phyloP scores from a whole-genome alignment of 2,113 vertebrate genomes.

The Nibea albiflora region DNA sequence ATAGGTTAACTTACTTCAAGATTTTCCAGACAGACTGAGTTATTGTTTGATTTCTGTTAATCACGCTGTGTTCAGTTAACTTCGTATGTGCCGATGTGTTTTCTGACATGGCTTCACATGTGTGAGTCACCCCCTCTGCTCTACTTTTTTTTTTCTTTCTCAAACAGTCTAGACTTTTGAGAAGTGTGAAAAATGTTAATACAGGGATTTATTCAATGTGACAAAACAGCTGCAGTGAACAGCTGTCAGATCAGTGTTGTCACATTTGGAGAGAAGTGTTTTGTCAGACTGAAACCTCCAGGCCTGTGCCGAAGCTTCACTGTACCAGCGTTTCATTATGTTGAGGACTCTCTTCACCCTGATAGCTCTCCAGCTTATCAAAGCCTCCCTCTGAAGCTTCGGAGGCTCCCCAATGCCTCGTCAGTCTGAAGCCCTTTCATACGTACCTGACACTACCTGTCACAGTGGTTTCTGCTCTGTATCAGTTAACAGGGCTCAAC shows the following conservation, averaged over 20 bases:
- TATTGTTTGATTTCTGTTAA: background rate
- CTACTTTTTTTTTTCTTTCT: background rate
- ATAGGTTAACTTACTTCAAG: background rate
- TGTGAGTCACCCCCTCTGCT: background rate
- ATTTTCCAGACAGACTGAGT: background rate
- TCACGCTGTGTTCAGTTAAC: background rate
- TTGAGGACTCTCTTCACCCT: conserved; percentile 52
- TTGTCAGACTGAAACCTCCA: conserved; percentile 53
- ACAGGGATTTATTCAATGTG: conserved; percentile 24
- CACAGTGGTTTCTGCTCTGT: conserved; percentile 47
- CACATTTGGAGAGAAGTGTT: conserved; percentile 49
- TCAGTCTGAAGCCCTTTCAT: conserved; percentile 65
- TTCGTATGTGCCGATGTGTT: no score
- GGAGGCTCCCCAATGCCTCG: conserved; percentile 52
- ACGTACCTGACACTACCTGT: conserved; percentile 63
- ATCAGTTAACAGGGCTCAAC: conserved; percentile 55
- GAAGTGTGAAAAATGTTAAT: conserved; percentile 39
- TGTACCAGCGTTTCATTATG: conserved; percentile 52
- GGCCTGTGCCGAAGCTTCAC: conserved; percentile 32
- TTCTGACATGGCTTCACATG: no score
- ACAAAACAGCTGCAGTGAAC: conserved; percentile 61
- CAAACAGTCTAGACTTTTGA: conserved; percentile 18
- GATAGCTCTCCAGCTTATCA: conserved; percentile 66
- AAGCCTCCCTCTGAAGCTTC: conserved; percentile 46
- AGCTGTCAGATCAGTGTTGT: conserved; percentile 62